phyloP scores from a whole-genome alignment of 2,888 invertebrate species.

The Nyleta sp. region DNA sequence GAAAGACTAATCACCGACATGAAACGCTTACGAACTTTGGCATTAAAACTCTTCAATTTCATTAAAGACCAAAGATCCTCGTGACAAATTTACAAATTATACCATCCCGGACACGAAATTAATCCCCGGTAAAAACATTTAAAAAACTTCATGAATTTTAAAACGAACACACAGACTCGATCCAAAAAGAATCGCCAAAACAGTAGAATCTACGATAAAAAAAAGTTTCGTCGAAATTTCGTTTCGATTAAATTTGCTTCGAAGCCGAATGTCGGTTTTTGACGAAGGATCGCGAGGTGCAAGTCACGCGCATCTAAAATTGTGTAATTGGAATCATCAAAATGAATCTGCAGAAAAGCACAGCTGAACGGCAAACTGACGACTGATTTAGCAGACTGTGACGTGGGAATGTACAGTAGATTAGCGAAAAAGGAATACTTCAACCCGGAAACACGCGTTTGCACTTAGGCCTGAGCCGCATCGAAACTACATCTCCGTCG shows the following conservation, averaged over 20 bases:
- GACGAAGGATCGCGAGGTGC: too few species aligned
- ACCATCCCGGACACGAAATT: not conserved
- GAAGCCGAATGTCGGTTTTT: too few species aligned
- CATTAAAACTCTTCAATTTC: constrained; percentile 1
- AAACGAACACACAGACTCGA: not conserved
- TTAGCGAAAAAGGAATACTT: constrained; percentile 67
- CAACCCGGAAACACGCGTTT: constrained; percentile 76
- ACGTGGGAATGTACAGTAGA: constrained; percentile 59
- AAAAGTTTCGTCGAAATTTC: too few species aligned
- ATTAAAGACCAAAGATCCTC: not conserved
- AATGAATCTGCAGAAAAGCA: constrained; percentile 45
- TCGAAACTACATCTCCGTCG: constrained; percentile 51
- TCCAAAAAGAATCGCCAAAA: not conserved
- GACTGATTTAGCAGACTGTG: constrained; percentile 69
- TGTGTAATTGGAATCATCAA: constrained; percentile 65
- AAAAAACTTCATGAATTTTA: constrained; percentile 12
- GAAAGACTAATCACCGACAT: too few species aligned
- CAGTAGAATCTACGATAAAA: not conserved
- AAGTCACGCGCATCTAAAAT: constrained; percentile 58
- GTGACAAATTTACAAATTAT: constrained; percentile 12
- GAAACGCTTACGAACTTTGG: not conserved
- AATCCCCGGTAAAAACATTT: not conserved
- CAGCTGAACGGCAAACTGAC: constrained; percentile 56
- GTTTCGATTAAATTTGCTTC: too few species aligned
- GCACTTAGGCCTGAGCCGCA: constrained; percentile 76